These are phyloP conservation scores for Micromys minutus DNA, from an alignment of 2,113 vertebrate species.

Conservation along the genomic window DNA sequence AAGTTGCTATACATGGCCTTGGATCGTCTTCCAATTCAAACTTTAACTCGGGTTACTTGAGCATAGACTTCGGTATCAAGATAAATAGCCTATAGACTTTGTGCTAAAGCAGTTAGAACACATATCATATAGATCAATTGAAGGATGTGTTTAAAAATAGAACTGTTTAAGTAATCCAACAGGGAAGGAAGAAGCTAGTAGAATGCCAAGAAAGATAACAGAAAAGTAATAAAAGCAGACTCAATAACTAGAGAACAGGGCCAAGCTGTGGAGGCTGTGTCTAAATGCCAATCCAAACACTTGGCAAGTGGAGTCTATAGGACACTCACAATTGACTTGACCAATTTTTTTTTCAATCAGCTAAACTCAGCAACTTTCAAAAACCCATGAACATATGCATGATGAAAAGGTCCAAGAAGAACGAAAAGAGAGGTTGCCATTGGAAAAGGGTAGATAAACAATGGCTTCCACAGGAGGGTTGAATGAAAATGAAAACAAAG, in stretches of 20 bases:
- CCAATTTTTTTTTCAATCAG: slow-evolving; percentile 50
- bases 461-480: neutral
- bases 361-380: slow-evolving; percentile 59
- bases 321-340: slow-evolving; percentile 59
- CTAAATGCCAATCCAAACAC: slow-evolving; percentile 68
- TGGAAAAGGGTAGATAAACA: neutral
- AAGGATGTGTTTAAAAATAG: slow-evolving; percentile 62
- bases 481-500: neutral
- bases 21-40: slow-evolving; percentile 66
- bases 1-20: slow-evolving; percentile 22
- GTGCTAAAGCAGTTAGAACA: slow-evolving; percentile 61
- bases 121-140: slow-evolving; percentile 38
- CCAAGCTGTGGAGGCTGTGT: slow-evolving; percentile 10
- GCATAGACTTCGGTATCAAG: slow-evolving; percentile 49
- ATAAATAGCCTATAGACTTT: slow-evolving; percentile 62
- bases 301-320: slow-evolving; percentile 42
- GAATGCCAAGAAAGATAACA: slow-evolving; percentile 65
- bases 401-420: slow-evolving; percentile 43
- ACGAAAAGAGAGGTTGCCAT: neutral
- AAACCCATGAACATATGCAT: slow-evolving; percentile 57
- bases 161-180: slow-evolving; percentile 55
- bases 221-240: slow-evolving; percentile 59
- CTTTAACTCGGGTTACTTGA: slow-evolving; percentile 63
- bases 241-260: slow-evolving; percentile 29
- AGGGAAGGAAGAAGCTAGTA: slow-evolving; percentile 57